These are phyloP conservation scores for Drosophila anceps DNA, from an alignment of 2,888 invertebrate genomes.

Conservation along the genomic window DNA sequence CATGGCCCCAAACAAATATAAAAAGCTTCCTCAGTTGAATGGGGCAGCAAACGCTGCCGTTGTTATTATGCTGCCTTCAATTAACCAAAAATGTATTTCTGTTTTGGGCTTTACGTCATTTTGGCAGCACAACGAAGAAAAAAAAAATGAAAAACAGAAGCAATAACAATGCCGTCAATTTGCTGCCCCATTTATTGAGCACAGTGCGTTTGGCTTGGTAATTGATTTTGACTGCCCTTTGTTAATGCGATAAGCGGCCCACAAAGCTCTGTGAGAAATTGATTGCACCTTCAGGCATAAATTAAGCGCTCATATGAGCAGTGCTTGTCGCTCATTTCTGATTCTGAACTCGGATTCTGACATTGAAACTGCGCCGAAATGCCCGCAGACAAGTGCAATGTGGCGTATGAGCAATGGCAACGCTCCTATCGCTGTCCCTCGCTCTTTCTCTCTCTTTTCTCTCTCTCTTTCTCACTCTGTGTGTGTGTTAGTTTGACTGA, in stretches of 20 bases:
- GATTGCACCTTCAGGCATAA: constrained; percentile 44
- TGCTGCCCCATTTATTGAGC: constrained; percentile 26
- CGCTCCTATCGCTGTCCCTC: neutral
- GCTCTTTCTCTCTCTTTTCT: neutral
- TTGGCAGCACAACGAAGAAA: constrained; percentile 19
- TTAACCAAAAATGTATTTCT: constrained; percentile 64
- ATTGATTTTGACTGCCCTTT: constrained; percentile 42
- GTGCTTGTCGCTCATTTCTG: constrained; percentile 25
- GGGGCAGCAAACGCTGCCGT: constrained; percentile 28
- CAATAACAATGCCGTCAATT: constrained; percentile 9
- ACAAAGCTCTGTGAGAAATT: constrained; percentile 23
- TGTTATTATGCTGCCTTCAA: constrained; percentile 47
- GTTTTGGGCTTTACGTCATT: constrained; percentile 42
- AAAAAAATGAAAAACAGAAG: neutral
- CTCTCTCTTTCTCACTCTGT: neutral
- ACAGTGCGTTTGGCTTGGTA: constrained; percentile 24
- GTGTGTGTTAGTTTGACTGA: constrained; percentile 50
- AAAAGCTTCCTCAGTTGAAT: constrained; percentile 59
- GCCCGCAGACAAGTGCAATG: constrained; percentile 36
- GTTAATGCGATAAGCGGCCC: constrained; percentile 19
- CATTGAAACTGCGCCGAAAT: constrained; percentile 29
- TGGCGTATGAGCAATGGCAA: constrained; percentile 48
- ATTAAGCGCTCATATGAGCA: constrained; percentile 25
- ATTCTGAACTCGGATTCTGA: constrained; percentile 26
- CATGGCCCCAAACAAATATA: constrained; percentile 65